Evolutionary conservation across 2,797 vertebrate genomes (phyloP), one percentile per base, ranked within the genome.

Genomic region (Knipowitschia caucasica): DNA sequence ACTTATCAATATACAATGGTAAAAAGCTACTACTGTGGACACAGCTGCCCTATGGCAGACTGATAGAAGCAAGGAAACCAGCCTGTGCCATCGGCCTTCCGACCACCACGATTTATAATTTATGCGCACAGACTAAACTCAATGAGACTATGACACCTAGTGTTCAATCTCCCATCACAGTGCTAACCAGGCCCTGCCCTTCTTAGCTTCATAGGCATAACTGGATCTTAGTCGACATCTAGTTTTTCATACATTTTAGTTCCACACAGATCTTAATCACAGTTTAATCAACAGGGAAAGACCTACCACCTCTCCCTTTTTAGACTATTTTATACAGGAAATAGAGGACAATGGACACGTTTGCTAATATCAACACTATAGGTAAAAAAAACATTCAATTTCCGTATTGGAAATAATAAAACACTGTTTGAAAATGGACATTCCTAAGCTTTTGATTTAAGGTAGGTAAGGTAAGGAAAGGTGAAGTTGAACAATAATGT

Each of bases 271-370:
- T 3, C 36, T 8, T 18, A 38, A 12, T 4, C 3, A 14, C 11
- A 30, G 5, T 56, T 59, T 64, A 78, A 80, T 77, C 59, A 77
- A 45, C 42, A 10, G 55, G 26, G 62, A 72, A 45, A 64, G 52
- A 34, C 40, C 40, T 54, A 54, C 52, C 71, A 51, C 66, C 72
- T 51, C 54, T 62, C 56, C 42, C 53, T 0, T 15, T 57, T 10
- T 0, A 53, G 49, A 68, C 6, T 25, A 40, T 20, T 34, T 15
- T 29, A 30, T 42, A 38, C 43, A 39, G 29, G 29, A 49, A 49
- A 33, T 23, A 14, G n/a, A 35, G 56, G 10, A 58, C 49, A 52
- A 60, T 53, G 17, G 21, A 54, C n/a, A 45, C 43, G 54, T 31
- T 3, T 20, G 34, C 40, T 30, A 8, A 40, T 15, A 35, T 56